A percentile compares a stretch with the other conserved stretches of the same genome.
Conservation (phyloP, 1,140 invertebrate species). For the Drosophila kepulauana region DNA sequence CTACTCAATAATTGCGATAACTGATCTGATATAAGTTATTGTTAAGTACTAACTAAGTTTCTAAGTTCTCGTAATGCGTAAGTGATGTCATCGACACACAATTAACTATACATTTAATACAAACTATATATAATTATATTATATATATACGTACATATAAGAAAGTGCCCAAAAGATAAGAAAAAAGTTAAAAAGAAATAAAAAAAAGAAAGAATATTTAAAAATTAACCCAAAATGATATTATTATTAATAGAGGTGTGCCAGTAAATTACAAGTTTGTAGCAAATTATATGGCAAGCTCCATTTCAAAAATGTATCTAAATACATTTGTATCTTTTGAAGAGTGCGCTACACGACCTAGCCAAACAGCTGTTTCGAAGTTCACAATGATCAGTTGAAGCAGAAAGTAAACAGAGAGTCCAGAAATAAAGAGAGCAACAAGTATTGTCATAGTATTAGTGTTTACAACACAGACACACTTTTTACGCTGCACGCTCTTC, state of each 20-base stretch:
- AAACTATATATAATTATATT: neutral
- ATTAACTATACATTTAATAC: conserved; percentile 1
- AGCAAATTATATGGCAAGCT: no score
- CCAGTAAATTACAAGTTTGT: no score
- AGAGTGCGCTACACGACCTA: neutral
- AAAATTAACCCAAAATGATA: neutral
- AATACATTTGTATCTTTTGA: neutral
- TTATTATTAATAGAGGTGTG: neutral
- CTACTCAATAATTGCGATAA: conserved; percentile 61
- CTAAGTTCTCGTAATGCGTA: conserved; percentile 46
- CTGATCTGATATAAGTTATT: conserved; percentile 69
- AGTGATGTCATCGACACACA: conserved; percentile 20
- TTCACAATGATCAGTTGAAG: neutral
- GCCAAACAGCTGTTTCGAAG: neutral
- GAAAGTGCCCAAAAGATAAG: conserved; percentile 38
- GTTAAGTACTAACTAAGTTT: conserved; percentile 38
- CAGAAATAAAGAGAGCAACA: neutral
- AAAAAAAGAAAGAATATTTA: conserved; percentile 3
- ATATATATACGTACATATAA: conserved; percentile 8
- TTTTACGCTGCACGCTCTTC: neutral
- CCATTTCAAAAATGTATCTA: neutral
- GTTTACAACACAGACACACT: neutral
- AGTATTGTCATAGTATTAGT: conserved; percentile 11
- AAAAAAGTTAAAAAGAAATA: conserved; percentile 24
- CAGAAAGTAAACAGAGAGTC: conserved; percentile 6